Evolutionary conservation across 64 coral and sea anemone genomes (phyloP), one percentile per base, ranked within the genome.

Genomic region (Astreopora myriophthalma): DNA sequence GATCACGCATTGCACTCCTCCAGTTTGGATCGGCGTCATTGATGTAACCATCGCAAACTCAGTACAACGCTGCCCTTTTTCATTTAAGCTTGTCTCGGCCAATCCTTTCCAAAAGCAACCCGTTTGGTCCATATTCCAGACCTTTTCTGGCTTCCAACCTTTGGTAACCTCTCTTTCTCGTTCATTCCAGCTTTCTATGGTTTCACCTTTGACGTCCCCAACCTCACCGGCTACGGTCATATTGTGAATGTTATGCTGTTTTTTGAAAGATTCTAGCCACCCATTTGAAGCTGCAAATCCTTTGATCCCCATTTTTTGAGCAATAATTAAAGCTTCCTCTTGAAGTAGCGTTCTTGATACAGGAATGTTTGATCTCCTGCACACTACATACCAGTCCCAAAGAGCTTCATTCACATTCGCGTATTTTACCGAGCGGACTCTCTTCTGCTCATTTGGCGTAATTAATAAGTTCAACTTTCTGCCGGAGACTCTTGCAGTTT

Each of bases 391-490:
- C 68, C 69, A 88, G 22, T 75, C n/a, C 71, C 27, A 88, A 12
- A 88, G 40, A 42, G 69, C 38, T 44, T 74, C 40, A 1, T 88
- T 88, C 37, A 88, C 86, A 26, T 88, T 34, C 42, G 35, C 16
- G 48, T 48, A 80, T 24, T 17, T 80, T 48, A 14, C 76, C 49
- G 76, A 23, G 20, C 76, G 76, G 29, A 48, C 6, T 31, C 76
- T 80, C 34, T 80, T 80, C 20, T 38, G 38, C 34, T 34, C 19
- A 48, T 31, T 80, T 19, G 76, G 10, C 87, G 35, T 76, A 89
- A 13, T 89, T 55, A 75, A 89, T 75, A 12, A 89, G 12, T 22
- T 89, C 87, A 78, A 89, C 71, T 89, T 36, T 75, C 60, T 89
- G 46, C 60, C 62, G 74, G 60, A 89, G 60, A 58, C 27, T 78